phyloP scores from a whole-genome alignment of 2,888 invertebrate species.

The Allophyes oxyacanthae region DNA sequence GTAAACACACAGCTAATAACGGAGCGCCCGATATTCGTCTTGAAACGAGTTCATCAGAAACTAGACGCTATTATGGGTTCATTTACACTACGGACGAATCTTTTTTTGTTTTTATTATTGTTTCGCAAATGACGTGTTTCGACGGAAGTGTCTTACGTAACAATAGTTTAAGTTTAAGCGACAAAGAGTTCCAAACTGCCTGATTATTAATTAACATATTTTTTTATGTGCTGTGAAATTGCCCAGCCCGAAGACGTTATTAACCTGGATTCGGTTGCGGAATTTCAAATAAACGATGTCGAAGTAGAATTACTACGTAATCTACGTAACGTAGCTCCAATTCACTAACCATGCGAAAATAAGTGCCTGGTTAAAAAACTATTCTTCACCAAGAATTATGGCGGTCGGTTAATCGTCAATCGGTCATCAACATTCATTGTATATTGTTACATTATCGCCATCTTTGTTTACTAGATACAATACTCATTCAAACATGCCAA shows the following conservation, averaged over 20 bases:
- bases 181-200: slow-evolving; percentile 3
- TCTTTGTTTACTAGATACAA: too few species aligned
- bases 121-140: slow-evolving; percentile 1
- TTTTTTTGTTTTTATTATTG: slow-evolving; percentile 18
- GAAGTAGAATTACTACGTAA: slow-evolving; percentile 1
- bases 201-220: slow-evolving; percentile 21
- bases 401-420: background rate
- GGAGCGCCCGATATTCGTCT: slow-evolving; percentile 11
- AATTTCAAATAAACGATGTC: slow-evolving; percentile 11
- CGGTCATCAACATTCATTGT: background rate
- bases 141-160: slow-evolving; percentile 37
- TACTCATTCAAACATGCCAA: too few species aligned
- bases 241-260: slow-evolving; percentile 2
- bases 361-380: background rate
- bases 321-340: slow-evolving; percentile 2
- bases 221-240: slow-evolving; percentile 17
- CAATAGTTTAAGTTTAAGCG: slow-evolving; percentile 18
- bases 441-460: too few species aligned
- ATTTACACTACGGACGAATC: slow-evolving; percentile 33
- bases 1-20: background rate
- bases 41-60: slow-evolving; percentile 43
- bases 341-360: background rate
- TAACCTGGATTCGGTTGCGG: slow-evolving; percentile 19
- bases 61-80: slow-evolving; percentile 52
- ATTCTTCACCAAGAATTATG: background rate